These are phyloP conservation scores for Melipona bicolor DNA, from an alignment of 2,888 invertebrate species.

Conservation along the genomic window DNA sequence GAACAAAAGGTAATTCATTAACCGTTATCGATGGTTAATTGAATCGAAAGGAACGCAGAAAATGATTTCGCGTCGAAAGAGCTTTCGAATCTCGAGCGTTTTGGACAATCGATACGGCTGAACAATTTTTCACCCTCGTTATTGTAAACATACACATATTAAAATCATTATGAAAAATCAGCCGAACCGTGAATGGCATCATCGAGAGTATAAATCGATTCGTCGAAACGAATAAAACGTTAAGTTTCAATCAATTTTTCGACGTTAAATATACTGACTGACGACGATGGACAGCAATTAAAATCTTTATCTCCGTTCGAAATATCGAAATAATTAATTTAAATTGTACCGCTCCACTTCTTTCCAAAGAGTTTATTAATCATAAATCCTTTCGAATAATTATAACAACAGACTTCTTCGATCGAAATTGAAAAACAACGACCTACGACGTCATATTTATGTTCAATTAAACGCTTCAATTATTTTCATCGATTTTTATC, in stretches of 20 bases:
- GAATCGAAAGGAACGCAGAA: constrained; percentile 1
- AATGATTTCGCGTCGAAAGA: neutral
- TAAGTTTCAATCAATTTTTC: neutral
- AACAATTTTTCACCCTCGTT: neutral
- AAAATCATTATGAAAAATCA: neutral
- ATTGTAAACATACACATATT: neutral
- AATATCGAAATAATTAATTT: constrained; percentile 6
- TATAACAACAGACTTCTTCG: neutral
- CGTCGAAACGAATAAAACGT: neutral
- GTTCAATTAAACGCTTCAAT: neutral
- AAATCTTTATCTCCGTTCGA: constrained; percentile 1
- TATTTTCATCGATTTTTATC: neutral
- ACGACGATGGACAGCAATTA: neutral
- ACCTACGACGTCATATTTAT: neutral
- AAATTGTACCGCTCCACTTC: neutral
- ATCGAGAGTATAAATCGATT: neutral
- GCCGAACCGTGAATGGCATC: neutral
- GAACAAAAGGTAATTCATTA: constrained; percentile 9
- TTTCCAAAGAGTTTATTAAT: neutral
- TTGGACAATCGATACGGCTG: neutral
- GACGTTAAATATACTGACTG: neutral
- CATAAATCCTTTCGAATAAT: neutral
- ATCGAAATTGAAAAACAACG: neutral
- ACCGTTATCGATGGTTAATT: constrained; percentile 25
- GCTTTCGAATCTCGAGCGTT: neutral